Base-by-base conservation (phyloP, 2,888 invertebrate species). In the Drosophila siamana region DNA sequence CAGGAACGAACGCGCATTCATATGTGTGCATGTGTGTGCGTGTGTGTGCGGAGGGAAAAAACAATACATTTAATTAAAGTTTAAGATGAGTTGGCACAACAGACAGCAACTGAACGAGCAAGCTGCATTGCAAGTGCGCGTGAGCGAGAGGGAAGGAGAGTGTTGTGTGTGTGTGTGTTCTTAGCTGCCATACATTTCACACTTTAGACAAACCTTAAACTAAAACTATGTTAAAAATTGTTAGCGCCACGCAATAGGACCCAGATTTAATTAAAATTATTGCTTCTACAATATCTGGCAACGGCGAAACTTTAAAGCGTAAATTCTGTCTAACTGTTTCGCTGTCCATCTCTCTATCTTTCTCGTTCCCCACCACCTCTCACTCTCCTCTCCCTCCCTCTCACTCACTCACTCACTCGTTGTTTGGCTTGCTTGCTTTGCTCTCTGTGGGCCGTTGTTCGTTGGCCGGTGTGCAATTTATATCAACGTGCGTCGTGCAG, bases 61-160 rank as follows among this genome's bases (percentile, higher is more conserved):
- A 88, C 88, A 84, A 88, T 88, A 88, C 83, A 84, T 84, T 84
- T 84, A 84, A 84, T 84, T 88, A 84, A 88, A 84, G 74, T 84
- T 84, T 83, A 84, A 78, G 83, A 86, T 88, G 78, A 84, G 83
- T 84, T 84, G 74, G 77, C 71, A 69, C 75, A 76, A 78, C 65
- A 80, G 7, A 71, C 43, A 44, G n/a, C 38, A 43, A 33, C 15
- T 38, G 15, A 36, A 56, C 16, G 16, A 55, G 30, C 51, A 47
- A 5, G 22, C 6, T 1, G 11, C 28, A 11, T n/a, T n/a, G n/a
- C n/a, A n/a, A n/a, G n/a, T n/a, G 36, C n/a, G 9, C 19, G 16
- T n/a, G 28, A 8, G 24, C 1, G n/a, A 24, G n/a, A 36, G n/a
- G n/a, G 26, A 6, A 26, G 2, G 16, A 47, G 4, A 40, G 15